Evolutionary conservation across 2,888 invertebrate genomes (phyloP), one percentile per base, ranked within the genome.

Genomic region (Orchesella flavescens): DNA sequence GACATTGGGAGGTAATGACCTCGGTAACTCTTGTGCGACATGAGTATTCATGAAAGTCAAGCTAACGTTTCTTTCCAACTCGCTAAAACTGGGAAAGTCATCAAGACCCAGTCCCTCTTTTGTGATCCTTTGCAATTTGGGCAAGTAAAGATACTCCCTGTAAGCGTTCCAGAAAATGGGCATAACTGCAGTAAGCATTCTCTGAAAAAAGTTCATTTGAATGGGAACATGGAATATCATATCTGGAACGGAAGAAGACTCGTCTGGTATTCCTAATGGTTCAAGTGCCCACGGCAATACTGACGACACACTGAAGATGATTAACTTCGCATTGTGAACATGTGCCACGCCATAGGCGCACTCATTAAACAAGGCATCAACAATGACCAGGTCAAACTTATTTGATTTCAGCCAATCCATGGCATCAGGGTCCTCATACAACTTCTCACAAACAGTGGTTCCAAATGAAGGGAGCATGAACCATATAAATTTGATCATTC

Each of bases 231-330:
- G 55, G 3, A 46, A 44, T 24, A 85, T 53, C 59, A 86, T 57
- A 72, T 87, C 87, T 0, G 87, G 85, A 44, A 87, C 49, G 83
- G 81, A 85, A 1, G 86, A 78, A n/a, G 73, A 82, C 63, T 87
- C 86, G 12, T 75, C 68, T 0, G 83, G 83, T 13, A 81, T 49
- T 19, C 87, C 87, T 46, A 78, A 65, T 0, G 65, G 63, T 13
- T 87, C 87, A 19, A 69, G 53, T 12, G 65, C 69, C 85, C 85
- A 87, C 12, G 84, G 79, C 17, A 81, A 81, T 0, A 81, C 23
- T 9, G 84, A 77, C 1, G 86, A 82, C 0, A 86, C 84, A 10
- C 83, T 84, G 69, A 84, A 83, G 0, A 87, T 3, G 3, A 84
- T 84, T 12, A 71, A 57, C n/a, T 82, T 83, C 13, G 87, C 86